These are phyloP conservation scores for Blastomussa wellsi DNA, from an alignment of 92 coral and sea anemone genomes.

Conservation along the genomic window DNA sequence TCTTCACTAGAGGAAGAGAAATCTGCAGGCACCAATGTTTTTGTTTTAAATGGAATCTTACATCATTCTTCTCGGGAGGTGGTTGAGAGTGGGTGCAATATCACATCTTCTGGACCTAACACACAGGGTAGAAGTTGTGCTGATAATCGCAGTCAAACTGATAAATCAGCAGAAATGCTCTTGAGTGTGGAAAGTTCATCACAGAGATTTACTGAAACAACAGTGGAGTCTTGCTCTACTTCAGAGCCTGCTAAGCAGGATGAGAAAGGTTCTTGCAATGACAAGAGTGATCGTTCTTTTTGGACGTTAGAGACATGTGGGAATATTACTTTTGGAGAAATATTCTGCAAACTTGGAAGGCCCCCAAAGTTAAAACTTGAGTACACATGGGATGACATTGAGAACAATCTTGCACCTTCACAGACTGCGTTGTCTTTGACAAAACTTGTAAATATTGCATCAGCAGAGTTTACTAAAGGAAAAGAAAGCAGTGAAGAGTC, in stretches of 20 bases:
- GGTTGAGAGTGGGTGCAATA: background rate
- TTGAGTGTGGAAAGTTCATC: slow-evolving; percentile 5
- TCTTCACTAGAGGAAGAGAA: slow-evolving; percentile 1
- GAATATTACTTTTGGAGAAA: slow-evolving; percentile 81
- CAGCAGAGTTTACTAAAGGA: slow-evolving; percentile 62
- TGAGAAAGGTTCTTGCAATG: slow-evolving; percentile 1
- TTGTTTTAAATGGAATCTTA: background rate
- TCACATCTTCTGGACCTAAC: background rate
- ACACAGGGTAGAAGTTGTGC: background rate
- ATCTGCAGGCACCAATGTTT: background rate
- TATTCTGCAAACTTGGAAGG: slow-evolving; percentile 80
- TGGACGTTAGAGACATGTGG: slow-evolving; percentile 83
- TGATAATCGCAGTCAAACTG: slow-evolving; percentile 2
- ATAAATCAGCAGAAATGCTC: background rate
- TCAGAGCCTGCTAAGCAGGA: slow-evolving; percentile 21
- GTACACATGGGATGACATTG: slow-evolving; percentile 71
- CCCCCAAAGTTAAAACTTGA: slow-evolving; percentile 83
- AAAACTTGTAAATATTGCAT: slow-evolving; percentile 80
- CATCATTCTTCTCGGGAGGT: background rate
- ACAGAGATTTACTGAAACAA: background rate
- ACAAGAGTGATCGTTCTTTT: slow-evolving; percentile 21
- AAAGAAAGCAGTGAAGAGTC: slow-evolving; percentile 45
- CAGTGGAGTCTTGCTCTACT: background rate
- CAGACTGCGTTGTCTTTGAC: slow-evolving; percentile 71
- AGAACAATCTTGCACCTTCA: slow-evolving; percentile 40